These are phyloP conservation scores for Theristicus caerulescens DNA, from an alignment of 2,113 vertebrate species.

Conservation along the genomic window DNA sequence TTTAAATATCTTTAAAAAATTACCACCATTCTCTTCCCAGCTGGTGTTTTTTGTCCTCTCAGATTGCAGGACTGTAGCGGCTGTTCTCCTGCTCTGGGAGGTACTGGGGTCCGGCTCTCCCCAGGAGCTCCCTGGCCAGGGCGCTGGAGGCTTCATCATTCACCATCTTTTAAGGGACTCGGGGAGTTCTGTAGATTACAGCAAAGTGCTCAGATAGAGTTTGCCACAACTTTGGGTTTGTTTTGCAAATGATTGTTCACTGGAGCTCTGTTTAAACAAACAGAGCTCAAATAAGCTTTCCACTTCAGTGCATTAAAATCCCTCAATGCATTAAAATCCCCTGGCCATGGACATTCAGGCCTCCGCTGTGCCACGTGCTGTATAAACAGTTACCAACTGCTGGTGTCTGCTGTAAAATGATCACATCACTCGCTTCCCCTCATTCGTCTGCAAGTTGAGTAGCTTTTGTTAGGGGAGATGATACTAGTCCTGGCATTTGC, in stretches of 20 bases:
- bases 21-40: neutral
- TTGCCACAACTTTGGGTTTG: conserved; percentile 11
- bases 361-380: conserved; percentile 27
- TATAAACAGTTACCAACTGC: conserved; percentile 19
- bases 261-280: conserved; percentile 34
- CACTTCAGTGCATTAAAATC: conserved; percentile 48
- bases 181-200: neutral
- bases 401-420: conserved; percentile 17
- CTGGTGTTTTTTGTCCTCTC: neutral
- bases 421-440: neutral
- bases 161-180: neutral
- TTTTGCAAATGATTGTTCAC: conserved; percentile 3
- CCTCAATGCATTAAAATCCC: conserved; percentile 35
- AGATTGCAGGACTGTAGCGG: neutral
- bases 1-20: neutral
- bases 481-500: conserved; percentile 5
- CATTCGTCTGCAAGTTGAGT: neutral
- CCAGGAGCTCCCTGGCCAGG: neutral
- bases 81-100: neutral
- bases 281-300: conserved; percentile 44
- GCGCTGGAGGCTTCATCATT: neutral
- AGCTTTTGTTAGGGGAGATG: conserved; percentile 32
- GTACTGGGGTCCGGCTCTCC: neutral
- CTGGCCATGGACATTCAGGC: neutral
- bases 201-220: neutral